phyloP scores from a whole-genome alignment of 2,113 vertebrate species.

The Leptobrachium leishanense region DNA sequence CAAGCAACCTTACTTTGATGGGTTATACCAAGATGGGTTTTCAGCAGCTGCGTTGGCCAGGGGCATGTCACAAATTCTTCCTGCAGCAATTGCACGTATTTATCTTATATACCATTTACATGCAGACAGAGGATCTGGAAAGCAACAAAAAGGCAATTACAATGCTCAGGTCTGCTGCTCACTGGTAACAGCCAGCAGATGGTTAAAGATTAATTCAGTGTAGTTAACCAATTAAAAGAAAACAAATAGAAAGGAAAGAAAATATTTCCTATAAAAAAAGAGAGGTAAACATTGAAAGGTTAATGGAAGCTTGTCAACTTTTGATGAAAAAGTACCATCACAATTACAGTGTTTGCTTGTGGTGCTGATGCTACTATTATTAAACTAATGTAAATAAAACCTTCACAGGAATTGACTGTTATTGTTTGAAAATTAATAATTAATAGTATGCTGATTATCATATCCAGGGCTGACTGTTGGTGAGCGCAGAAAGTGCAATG shows the following conservation, averaged over 20 bases:
- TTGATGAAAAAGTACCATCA: background rate
- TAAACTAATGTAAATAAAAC: no score
- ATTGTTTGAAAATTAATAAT: no score
- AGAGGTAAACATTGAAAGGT: background rate
- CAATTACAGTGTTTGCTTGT: no score
- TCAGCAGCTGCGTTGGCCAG: background rate
- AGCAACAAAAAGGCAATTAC: background rate
- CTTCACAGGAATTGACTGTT: no score
- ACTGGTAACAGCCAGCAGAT: background rate
- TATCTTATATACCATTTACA: background rate
- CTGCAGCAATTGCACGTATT: background rate
- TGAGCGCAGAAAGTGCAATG: no score
- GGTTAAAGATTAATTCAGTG: background rate
- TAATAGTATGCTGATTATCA: no score
- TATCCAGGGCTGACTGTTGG: no score
- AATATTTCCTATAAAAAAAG: background rate
- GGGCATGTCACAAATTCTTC: constrained; percentile 3
- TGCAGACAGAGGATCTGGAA: background rate
- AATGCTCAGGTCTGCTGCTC: background rate
- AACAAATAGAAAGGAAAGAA: background rate
- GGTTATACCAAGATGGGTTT: background rate
- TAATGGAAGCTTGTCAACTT: background rate
- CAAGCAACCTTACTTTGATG: background rate
- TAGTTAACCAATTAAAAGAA: background rate
- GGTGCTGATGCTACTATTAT: no score